Evolutionary conservation across 2,888 invertebrate genomes (phyloP).

Genomic region (Melanchra persicariae): DNA sequence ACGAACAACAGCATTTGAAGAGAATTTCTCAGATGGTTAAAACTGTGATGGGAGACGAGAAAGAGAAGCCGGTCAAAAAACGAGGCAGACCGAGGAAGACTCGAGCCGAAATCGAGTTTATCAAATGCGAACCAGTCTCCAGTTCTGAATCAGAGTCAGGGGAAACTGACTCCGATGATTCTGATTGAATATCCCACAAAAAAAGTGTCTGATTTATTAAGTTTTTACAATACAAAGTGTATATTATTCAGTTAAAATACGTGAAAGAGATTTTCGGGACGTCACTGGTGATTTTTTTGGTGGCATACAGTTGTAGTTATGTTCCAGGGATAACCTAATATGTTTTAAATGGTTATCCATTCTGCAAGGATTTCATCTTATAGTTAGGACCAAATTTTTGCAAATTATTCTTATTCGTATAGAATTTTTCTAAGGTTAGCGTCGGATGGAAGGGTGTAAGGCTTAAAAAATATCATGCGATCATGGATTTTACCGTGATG

Average conservation of each 20-base stretch:
- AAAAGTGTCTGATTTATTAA: constrained; percentile 14
- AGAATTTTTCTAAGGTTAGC: constrained; percentile 18
- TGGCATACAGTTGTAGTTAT: constrained; percentile 45
- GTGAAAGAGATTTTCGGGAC: background rate
- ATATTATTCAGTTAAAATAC: background rate
- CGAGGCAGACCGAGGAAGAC: constrained; percentile 73
- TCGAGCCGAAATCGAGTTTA: constrained; percentile 84
- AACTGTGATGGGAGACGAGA: constrained; percentile 83
- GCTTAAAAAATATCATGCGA: background rate
- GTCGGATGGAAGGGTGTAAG: constrained; percentile 20
- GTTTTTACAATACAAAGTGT: constrained; percentile 28
- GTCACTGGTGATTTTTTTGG: constrained; percentile 1
- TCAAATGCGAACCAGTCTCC: constrained; percentile 86
- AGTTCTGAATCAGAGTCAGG: constrained; percentile 80
- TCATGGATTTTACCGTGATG: no score
- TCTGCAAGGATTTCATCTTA: constrained; percentile 1
- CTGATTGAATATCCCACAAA: constrained; percentile 52
- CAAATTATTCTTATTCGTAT: constrained; percentile 34
- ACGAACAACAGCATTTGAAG: constrained; percentile 86
- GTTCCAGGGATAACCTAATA: constrained; percentile 14
- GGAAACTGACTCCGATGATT: constrained; percentile 69
- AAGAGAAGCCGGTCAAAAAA: constrained; percentile 69
- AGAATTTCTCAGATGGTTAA: constrained; percentile 86
- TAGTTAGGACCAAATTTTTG: constrained; percentile 52
- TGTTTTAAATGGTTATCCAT: background rate